Evolutionary conservation across 2,113 vertebrate species (phyloP).

Genomic region (Proteles cristata): DNA sequence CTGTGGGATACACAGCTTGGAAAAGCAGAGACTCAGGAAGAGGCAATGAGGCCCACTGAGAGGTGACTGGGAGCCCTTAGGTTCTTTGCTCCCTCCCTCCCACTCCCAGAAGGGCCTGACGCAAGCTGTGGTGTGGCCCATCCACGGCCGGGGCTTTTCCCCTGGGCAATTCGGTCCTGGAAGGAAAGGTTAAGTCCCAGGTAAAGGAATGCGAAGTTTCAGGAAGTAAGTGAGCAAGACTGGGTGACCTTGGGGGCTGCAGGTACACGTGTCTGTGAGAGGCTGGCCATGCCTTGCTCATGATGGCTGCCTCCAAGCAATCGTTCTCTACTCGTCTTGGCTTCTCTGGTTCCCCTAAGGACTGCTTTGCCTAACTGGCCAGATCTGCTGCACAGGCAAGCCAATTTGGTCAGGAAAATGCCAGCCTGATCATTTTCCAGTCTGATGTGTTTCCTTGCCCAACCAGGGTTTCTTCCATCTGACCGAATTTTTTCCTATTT

Average conservation of each 20-base stretch:
- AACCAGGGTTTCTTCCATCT: slow-evolving; percentile 42
- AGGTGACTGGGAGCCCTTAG: background rate
- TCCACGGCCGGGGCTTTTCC: background rate
- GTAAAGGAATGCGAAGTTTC: background rate
- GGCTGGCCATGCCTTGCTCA: fast-evolving
- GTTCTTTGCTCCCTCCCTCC: background rate
- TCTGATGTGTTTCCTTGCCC: slow-evolving; percentile 52
- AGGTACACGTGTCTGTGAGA: background rate
- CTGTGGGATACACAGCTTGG: background rate
- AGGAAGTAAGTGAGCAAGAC: background rate
- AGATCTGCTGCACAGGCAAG: background rate
- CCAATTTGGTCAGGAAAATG: slow-evolving; percentile 52
- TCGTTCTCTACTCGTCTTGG: background rate
- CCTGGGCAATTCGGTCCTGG: background rate
- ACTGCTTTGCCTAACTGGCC: background rate
- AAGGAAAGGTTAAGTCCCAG: background rate
- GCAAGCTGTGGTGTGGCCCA: background rate
- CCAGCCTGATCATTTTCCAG: slow-evolving; percentile 60
- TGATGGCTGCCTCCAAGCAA: background rate
- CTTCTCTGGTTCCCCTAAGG: background rate
- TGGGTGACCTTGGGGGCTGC: background rate
- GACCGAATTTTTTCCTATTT: slow-evolving; percentile 66
- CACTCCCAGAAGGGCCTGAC: background rate
- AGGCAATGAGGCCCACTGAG: background rate
- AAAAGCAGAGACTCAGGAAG: background rate